phyloP scores from a whole-genome alignment of 2,888 invertebrate genomes.

The Malthinus seriepunctatus region DNA sequence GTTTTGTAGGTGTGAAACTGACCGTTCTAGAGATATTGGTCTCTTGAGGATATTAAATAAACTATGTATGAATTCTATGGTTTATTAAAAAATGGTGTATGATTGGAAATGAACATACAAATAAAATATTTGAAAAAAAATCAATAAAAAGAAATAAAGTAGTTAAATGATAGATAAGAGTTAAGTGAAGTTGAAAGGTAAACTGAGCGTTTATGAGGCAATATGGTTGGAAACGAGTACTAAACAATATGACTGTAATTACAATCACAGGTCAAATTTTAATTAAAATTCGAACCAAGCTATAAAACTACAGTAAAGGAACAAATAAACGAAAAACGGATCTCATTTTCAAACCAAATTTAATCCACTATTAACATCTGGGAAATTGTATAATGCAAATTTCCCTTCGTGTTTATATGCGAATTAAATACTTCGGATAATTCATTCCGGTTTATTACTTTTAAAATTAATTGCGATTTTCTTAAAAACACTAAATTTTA shows the following conservation, averaged over 20 bases:
- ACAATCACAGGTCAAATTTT: conserved; percentile 36
- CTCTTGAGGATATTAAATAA: too few species aligned
- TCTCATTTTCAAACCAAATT: conserved; percentile 40
- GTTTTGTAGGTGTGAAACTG: too few species aligned
- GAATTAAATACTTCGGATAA: conserved; percentile 26
- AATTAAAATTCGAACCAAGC: conserved; percentile 36
- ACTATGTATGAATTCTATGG: too few species aligned
- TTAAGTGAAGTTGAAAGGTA: conserved; percentile 7
- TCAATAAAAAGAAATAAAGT: too few species aligned
- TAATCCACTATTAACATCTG: conserved; percentile 40
- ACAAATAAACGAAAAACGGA: conserved; percentile 33
- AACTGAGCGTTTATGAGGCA: conserved; percentile 21
- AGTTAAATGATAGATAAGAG: background rate
- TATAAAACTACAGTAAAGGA: conserved; percentile 34
- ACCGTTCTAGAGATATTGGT: too few species aligned
- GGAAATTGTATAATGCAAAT: conserved; percentile 39
- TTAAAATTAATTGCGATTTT: conserved; percentile 20
- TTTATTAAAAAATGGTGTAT: too few species aligned
- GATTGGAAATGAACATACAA: too few species aligned
- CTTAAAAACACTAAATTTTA: background rate
- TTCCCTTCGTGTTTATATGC: conserved; percentile 29
- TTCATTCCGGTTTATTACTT: conserved; percentile 30
- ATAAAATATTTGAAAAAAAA: too few species aligned
- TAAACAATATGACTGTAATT: conserved; percentile 29
- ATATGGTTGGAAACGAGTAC: conserved; percentile 25